A percentile compares a stretch with the other conserved stretches of the same genome.
Evolutionary conservation across 2,797 vertebrate genomes (phyloP).

Genomic region (Gila robusta): DNA sequence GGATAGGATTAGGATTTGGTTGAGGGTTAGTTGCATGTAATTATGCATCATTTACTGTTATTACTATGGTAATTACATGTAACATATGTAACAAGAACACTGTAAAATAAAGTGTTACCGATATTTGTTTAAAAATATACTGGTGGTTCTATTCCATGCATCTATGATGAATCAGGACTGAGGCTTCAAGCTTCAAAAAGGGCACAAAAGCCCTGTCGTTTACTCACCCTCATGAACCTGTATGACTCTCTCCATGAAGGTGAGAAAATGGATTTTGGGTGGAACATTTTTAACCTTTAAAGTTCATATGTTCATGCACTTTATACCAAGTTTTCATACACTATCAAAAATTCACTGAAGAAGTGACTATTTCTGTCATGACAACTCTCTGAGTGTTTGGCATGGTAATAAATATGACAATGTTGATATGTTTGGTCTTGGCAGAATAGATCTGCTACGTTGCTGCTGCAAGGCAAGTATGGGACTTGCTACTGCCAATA

Average conservation of each 20-base stretch:
- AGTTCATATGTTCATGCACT: neutral
- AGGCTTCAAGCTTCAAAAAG: neutral
- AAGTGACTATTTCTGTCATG: neutral
- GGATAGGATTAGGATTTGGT: no score
- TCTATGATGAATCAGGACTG: neutral
- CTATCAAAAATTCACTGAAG: neutral
- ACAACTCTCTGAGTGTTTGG: no score
- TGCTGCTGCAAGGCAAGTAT: no score
- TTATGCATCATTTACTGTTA: no score
- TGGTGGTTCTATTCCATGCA: neutral
- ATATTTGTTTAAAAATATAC: neutral
- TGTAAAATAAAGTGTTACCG: no score
- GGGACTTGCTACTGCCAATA: no score
- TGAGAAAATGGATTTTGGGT: neutral
- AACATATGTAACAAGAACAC: no score
- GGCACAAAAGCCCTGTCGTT: neutral
- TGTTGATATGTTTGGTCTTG: no score
- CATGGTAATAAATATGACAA: no score
- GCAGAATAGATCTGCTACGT: no score
- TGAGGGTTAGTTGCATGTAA: no score
- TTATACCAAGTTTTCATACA: neutral
- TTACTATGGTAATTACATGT: no score
- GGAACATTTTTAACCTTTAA: neutral
- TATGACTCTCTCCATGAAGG: neutral
- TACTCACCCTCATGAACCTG: neutral